These are phyloP conservation scores for Melinaea menophilus DNA, from an alignment of 2,888 invertebrate genomes.

Conservation along the genomic window DNA sequence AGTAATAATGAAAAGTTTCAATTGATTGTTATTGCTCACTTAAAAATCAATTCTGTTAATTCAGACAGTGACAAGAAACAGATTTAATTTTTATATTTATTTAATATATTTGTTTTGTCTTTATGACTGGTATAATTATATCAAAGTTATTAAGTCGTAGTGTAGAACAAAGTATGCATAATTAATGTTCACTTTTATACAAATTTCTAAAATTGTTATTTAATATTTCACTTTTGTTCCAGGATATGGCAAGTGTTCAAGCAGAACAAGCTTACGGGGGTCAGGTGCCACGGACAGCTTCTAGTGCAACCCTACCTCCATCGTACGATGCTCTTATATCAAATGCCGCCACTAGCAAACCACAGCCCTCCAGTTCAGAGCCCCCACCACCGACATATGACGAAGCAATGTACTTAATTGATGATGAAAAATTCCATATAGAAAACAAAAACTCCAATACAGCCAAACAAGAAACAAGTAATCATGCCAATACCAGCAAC, in stretches of 20 bases:
- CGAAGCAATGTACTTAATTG: slow-evolving; percentile 79
- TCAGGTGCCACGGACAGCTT: slow-evolving; percentile 74
- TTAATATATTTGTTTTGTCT: too few species aligned
- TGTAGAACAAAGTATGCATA: too few species aligned
- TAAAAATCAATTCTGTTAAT: too few species aligned
- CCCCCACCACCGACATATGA: slow-evolving; percentile 81
- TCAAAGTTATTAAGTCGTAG: too few species aligned
- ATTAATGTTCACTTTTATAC: neutral
- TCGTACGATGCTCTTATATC: slow-evolving; percentile 79
- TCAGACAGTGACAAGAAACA: too few species aligned
- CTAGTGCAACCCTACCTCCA: slow-evolving; percentile 79
- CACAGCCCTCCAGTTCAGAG: slow-evolving; percentile 72
- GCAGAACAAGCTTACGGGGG: slow-evolving; percentile 74
- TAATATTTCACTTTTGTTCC: slow-evolving; percentile 40
- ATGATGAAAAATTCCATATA: slow-evolving; percentile 60
- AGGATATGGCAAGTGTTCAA: slow-evolving; percentile 78
- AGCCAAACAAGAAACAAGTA: slow-evolving; percentile 64
- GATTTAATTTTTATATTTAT: too few species aligned
- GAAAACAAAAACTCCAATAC: slow-evolving; percentile 49
- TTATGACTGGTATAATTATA: too few species aligned
- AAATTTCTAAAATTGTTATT: neutral
- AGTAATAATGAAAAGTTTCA: too few species aligned
- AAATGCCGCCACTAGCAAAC: slow-evolving; percentile 59
- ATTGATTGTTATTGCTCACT: too few species aligned
- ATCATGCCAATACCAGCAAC: slow-evolving; percentile 46